Evolutionary conservation across 1,140 invertebrate genomes (phyloP), one percentile per base, ranked within the genome.

Genomic region (Ptiloglossa arizonensis): DNA sequence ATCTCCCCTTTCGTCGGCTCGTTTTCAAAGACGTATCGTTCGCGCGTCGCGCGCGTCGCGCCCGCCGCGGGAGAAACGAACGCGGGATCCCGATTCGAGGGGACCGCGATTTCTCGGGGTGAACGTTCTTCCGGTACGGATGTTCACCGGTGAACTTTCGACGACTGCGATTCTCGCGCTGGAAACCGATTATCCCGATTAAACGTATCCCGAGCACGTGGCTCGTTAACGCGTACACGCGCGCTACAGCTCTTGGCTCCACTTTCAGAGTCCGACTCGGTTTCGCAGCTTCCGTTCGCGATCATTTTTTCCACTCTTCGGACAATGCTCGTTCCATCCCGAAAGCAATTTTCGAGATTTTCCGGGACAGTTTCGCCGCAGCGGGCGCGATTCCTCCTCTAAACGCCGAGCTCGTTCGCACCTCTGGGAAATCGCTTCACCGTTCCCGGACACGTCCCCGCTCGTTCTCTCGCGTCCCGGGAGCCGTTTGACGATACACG

Each of bases 181-280:
- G 41, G 64, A 32, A 41, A 56, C 19, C 44, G 74, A 77, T 80
- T 77, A 77, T 77, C 67, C 59, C 54, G 78, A 60, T 74, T 79
- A 79, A 79, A 79, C 59, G 63, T 75, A n/a, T 9, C 6, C 41
- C 41, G 41, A 6, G 46, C 57, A 44, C 50, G 38, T 17, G 19
- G 48, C 27, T 24, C 52, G 22, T 32, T 29, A n/a, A 24, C 6
- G 70, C 8, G 29, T 22, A n/a, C n/a, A n/a, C n/a, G n/a, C n/a
- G n/a, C n/a, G n/a, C n/a, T n/a, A n/a, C n/a, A n/a, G n/a, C n/a
- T n/a, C n/a, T n/a, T n/a, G n/a, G n/a, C n/a, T n/a, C n/a, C n/a
- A n/a, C n/a, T n/a, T n/a, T n/a, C n/a, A n/a, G n/a, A n/a, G n/a
- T n/a, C n/a, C 19, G n/a, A 5, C 46, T 19, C 9, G 46, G 44